phyloP scores from a whole-genome alignment of 2,797 vertebrate genomes.

The Megaceryle alcyon region DNA sequence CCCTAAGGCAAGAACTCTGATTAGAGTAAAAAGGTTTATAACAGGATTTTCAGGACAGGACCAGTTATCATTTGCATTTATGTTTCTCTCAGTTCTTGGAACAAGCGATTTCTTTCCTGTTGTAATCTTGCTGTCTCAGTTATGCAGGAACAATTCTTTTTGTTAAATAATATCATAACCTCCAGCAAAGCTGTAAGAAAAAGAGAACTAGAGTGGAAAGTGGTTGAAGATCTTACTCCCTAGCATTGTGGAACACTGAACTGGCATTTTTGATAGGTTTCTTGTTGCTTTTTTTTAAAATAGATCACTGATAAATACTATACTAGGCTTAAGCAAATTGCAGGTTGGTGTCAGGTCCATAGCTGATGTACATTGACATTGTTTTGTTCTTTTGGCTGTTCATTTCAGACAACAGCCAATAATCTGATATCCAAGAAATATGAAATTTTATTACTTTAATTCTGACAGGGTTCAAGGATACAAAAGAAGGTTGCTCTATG shows the following conservation, averaged over 20 bases:
- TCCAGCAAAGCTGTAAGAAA: background rate
- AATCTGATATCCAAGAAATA: background rate
- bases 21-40: background rate
- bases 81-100: background rate
- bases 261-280: background rate
- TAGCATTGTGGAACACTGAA: background rate
- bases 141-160: background rate
- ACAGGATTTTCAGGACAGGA: background rate
- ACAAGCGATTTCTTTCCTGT: background rate
- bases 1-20: background rate
- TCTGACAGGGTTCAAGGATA: background rate
- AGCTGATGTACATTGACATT: background rate
- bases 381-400: background rate
- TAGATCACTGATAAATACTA: background rate
- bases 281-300: background rate
- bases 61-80: background rate
- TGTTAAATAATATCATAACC: background rate
- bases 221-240: background rate
- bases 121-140: background rate
- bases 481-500: background rate
- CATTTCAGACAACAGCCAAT: background rate
- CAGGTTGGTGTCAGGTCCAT: background rate
- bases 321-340: background rate
- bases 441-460: background rate
- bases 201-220: background rate